Conservation (phyloP, 1,140 invertebrate genomes). For the Rhagoletis pomonella region DNA sequence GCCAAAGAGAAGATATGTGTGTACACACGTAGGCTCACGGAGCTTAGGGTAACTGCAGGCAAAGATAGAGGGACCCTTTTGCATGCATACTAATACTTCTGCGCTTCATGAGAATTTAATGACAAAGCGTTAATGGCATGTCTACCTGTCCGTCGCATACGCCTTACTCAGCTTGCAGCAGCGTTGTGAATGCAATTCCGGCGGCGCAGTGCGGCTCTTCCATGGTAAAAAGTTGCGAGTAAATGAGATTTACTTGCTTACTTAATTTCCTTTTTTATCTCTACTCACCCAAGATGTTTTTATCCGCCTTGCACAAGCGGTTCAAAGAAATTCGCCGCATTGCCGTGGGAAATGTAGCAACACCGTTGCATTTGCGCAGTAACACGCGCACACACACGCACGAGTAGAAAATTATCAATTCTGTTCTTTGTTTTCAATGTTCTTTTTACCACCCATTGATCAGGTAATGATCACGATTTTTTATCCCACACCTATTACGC, state of each 20-base stretch:
- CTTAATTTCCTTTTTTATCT: neutral
- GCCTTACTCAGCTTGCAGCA: neutral
- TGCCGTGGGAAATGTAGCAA: slow-evolving; percentile 41
- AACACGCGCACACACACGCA: too few species aligned
- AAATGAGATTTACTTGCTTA: slow-evolving; percentile 27
- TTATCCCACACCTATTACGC: neutral
- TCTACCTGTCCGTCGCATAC: neutral
- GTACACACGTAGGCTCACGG: neutral
- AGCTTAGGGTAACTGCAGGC: slow-evolving; percentile 11
- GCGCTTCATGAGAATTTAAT: slow-evolving; percentile 40
- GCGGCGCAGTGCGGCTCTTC: neutral
- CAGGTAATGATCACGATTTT: neutral
- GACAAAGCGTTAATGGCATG: slow-evolving; percentile 34
- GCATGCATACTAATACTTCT: neutral
- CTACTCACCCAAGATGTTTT: neutral
- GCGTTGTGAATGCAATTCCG: neutral
- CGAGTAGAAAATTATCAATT: slow-evolving; percentile 1
- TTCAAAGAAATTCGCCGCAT: slow-evolving; percentile 32
- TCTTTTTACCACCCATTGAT: slow-evolving; percentile 17
- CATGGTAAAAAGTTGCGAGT: neutral
- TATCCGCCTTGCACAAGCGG: neutral
- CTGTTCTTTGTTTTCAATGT: neutral
- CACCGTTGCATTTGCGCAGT: neutral
- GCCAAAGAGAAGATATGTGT: slow-evolving; percentile 18
- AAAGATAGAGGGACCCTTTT: neutral